Conservation (phyloP, 2,797 vertebrate genomes). For the Rallus crepitans region DNA sequence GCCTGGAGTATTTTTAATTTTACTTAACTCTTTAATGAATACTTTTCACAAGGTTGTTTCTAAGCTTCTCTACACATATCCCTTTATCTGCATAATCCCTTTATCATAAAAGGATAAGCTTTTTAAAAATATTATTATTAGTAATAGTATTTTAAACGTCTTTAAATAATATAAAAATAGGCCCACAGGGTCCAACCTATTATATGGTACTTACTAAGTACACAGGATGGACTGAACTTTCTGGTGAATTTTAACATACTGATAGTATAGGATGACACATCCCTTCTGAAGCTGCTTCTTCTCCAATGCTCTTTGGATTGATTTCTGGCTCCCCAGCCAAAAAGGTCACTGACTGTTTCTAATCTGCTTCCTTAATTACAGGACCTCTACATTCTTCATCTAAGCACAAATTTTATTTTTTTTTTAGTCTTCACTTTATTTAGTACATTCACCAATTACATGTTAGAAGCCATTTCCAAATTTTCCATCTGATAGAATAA, state of each 20-base stretch:
- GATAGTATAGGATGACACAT: neutral
- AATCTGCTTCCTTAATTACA: neutral
- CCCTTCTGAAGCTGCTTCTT: neutral
- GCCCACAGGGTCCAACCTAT: neutral
- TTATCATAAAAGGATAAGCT: neutral
- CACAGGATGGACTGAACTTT: neutral
- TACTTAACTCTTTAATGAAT: neutral
- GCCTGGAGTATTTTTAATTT: neutral
- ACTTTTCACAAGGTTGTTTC: neutral
- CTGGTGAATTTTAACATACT: neutral
- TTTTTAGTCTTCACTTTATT: neutral
- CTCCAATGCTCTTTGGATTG: neutral
- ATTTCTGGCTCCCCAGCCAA: rapidly evolving
- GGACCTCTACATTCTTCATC: neutral
- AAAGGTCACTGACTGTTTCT: neutral
- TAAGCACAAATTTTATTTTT: neutral
- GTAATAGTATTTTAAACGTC: neutral
- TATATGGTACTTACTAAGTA: neutral
- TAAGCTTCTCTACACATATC: neutral
- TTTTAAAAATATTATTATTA: neutral
- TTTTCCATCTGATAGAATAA: neutral
- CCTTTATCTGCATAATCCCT: neutral
- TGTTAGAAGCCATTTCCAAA: neutral
- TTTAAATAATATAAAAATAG: neutral
- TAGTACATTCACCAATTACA: neutral